Evolutionary conservation across 2,888 invertebrate genomes (phyloP).

Genomic region (Tribolium freemani): DNA sequence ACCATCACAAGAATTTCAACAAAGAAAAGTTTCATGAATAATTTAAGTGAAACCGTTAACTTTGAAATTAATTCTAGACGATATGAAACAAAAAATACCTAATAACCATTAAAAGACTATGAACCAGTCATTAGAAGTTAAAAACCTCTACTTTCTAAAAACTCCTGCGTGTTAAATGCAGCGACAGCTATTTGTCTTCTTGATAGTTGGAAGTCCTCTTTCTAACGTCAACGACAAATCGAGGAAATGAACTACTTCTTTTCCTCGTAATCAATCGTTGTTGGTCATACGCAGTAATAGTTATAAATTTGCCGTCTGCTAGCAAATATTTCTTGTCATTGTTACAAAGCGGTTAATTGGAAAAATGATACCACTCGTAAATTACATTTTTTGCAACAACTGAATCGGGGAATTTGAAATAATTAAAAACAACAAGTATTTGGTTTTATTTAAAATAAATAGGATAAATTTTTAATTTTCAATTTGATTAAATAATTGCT

Average conservation of each 20-base stretch:
- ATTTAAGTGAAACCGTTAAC: neutral
- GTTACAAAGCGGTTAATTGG: no score
- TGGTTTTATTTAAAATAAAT: no score
- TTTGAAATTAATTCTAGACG: neutral
- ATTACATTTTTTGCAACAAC: no score
- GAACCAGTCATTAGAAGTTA: neutral
- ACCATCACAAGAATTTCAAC: neutral
- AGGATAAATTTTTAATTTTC: no score
- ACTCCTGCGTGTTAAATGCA: neutral
- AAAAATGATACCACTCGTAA: no score
- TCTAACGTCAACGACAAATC: neutral
- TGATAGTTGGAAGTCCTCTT: neutral
- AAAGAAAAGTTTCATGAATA: neutral
- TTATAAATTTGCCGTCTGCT: no score
- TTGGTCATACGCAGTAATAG: neutral
- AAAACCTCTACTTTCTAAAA: no score
- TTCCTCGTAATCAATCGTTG: neutral
- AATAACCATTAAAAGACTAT: neutral
- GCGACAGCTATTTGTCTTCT: neutral
- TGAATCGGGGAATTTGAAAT: no score
- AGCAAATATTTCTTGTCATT: no score
- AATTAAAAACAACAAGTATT: no score
- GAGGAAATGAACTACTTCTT: neutral
- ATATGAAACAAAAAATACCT: neutral
- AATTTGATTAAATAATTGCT: no score